These are phyloP conservation scores for Lochmaea capreae DNA, from an alignment of 2,888 invertebrate genomes.

Conservation along the genomic window DNA sequence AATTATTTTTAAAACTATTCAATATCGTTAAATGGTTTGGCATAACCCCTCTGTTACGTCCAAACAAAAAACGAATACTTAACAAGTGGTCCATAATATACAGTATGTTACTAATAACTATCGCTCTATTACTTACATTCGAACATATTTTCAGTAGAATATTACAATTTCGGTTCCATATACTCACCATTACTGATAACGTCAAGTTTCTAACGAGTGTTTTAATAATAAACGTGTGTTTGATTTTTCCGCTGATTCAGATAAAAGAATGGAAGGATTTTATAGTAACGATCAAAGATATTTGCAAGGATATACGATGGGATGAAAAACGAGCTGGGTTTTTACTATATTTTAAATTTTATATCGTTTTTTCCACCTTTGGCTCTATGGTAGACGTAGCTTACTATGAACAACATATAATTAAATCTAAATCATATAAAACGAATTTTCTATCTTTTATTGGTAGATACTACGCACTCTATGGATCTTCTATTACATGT, in stretches of 20 bases:
- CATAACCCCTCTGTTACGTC: background rate
- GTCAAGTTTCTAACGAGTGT: background rate
- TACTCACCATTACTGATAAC: background rate
- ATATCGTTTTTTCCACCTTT: background rate
- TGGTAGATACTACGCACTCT: background rate
- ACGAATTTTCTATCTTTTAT: background rate
- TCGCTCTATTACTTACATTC: background rate
- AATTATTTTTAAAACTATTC: background rate
- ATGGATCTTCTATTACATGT: background rate
- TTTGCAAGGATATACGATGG: background rate
- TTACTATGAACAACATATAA: background rate
- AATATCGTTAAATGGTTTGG: constrained; percentile 1
- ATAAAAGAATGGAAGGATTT: constrained; percentile 3
- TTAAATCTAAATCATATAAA: background rate
- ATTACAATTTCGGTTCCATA: background rate
- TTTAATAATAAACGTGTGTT: background rate
- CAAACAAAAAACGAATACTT: background rate
- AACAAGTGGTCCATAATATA: background rate
- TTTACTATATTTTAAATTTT: background rate
- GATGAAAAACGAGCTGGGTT: background rate
- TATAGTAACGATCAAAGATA: background rate
- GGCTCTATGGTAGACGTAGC: background rate
- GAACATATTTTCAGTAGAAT: background rate
- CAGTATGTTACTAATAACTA: background rate
- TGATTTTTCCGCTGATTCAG: background rate